phyloP scores from a whole-genome alignment of 2,113 vertebrate species.

The Ptilonorhynchus violaceus region DNA sequence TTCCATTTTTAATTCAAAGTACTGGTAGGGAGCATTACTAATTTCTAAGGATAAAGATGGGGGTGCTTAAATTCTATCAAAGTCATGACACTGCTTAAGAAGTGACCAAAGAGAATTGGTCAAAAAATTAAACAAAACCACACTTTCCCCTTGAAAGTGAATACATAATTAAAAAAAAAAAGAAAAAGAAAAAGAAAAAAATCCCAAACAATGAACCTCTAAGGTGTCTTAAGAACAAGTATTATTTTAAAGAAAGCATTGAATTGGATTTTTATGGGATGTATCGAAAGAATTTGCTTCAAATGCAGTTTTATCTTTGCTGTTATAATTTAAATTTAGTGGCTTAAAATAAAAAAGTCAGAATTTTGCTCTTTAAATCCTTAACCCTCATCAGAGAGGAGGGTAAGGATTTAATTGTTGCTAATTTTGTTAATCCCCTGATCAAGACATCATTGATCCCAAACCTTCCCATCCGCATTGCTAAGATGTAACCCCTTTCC shows the following conservation, averaged over 20 bases:
- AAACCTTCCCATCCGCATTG: accelerated
- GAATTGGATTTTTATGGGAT: background rate
- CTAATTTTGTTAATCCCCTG: background rate
- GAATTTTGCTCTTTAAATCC: background rate
- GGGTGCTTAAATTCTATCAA: background rate
- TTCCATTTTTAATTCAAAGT: background rate
- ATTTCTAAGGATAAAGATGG: background rate
- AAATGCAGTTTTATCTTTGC: background rate
- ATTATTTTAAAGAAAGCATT: background rate
- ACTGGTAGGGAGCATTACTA: background rate
- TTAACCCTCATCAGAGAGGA: background rate
- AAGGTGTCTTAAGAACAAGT: background rate
- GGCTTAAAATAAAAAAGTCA: background rate
- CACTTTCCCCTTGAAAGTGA: background rate
- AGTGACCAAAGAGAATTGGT: background rate
- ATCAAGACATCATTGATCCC: background rate
- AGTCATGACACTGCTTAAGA: background rate
- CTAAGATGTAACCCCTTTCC: accelerated
- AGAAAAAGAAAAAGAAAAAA: background rate
- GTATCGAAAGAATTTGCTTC: background rate
- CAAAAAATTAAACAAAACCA: background rate
- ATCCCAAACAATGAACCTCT: background rate
- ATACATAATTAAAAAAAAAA: background rate
- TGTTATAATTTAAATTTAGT: background rate
- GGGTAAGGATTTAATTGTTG: background rate